Percentiles rank a stretch among this genome's conserved stretches.
Conservation (phyloP, 2,888 invertebrate genomes). For the Hirtodrosophila histrioides region DNA sequence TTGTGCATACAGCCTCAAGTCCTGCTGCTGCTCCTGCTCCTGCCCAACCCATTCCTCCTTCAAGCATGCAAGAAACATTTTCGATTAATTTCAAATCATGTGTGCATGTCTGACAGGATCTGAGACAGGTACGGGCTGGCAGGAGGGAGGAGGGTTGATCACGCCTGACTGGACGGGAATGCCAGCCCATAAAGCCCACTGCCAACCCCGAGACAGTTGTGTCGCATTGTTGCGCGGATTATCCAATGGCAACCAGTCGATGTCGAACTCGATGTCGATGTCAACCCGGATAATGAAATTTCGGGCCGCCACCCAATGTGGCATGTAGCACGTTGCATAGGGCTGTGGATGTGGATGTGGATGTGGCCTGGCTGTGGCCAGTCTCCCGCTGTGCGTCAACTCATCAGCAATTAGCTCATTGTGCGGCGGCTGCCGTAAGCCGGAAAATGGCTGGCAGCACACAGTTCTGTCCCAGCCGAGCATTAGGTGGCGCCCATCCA, state of each 20-base stretch:
- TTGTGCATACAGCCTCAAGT: constrained; percentile 73
- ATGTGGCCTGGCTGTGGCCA: constrained; percentile 34
- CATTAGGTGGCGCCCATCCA: constrained; percentile 15
- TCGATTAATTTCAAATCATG: constrained; percentile 77
- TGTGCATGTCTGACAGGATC: constrained; percentile 56
- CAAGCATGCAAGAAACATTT: constrained; percentile 58
- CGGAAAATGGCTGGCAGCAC: constrained; percentile 25
- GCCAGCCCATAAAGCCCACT: background rate
- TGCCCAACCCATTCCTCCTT: constrained; percentile 18
- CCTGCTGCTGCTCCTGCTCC: constrained; percentile 21
- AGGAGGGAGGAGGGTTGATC: constrained; percentile 5
- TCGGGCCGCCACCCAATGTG: background rate
- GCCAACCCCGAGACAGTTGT: constrained; percentile 27
- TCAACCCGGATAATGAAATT: constrained; percentile 39
- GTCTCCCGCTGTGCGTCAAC: constrained; percentile 36
- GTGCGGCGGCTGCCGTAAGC: constrained; percentile 19
- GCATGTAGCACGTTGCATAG: too few species aligned
- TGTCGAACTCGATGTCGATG: constrained; percentile 1
- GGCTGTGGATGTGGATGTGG: too few species aligned
- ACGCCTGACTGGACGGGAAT: constrained; percentile 1
- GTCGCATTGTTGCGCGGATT: constrained; percentile 54
- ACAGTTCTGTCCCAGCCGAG: constrained; percentile 1
- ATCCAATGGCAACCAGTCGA: constrained; percentile 71
- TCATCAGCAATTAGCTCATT: constrained; percentile 50
- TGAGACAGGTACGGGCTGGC: background rate